A percentile compares a stretch with the other conserved stretches of the same genome.
These are phyloP conservation scores for Caprella mutica DNA, from an alignment of 2,888 invertebrate genomes.

Conservation along the genomic window DNA sequence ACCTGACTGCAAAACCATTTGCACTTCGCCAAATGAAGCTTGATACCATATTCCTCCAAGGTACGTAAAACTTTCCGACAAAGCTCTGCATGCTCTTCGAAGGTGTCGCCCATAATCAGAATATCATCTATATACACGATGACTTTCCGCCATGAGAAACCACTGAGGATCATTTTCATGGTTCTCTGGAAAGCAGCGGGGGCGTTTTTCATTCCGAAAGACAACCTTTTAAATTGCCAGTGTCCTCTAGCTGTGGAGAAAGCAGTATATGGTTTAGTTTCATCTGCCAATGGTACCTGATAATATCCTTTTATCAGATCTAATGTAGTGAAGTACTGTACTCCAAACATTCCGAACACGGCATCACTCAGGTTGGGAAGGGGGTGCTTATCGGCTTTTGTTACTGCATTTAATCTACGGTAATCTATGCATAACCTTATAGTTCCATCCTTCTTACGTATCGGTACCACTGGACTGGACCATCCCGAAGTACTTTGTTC, in stretches of 20 bases:
- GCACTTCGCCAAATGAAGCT: background rate
- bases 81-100: background rate
- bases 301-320: background rate
- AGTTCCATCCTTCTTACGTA: background rate
- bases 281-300: background rate
- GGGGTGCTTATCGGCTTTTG: background rate
- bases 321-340: background rate
- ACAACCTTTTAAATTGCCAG: background rate
- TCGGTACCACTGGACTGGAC: background rate
- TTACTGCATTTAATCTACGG: background rate
- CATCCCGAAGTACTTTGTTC: background rate
- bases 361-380: background rate
- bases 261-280: background rate
- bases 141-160: background rate
- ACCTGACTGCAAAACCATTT: background rate
- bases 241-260: background rate
- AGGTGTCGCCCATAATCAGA: background rate
- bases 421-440: background rate
- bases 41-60: background rate
- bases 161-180: background rate
- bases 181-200: background rate
- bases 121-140: conserved; percentile 1
- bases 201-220: background rate
- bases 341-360: background rate
- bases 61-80: background rate